Percentiles rank a stretch among this genome's conserved stretches.
Conservation (phyloP, 2,888 invertebrate genomes). For the Fragum fragum region DNA sequence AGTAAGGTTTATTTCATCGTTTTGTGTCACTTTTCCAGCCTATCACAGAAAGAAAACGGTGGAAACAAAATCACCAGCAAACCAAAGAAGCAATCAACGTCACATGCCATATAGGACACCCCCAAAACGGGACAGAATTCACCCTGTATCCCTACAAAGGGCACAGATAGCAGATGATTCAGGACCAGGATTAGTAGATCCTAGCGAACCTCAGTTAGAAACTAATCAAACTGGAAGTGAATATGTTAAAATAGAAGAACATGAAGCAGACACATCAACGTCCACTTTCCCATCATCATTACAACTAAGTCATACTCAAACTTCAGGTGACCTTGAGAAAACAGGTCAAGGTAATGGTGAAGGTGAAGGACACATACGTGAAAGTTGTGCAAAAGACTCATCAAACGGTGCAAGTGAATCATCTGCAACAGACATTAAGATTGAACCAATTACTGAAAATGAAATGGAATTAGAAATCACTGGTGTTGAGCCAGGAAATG, state of each 20-base stretch:
- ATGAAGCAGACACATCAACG: slow-evolving; percentile 7
- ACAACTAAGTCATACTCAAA: slow-evolving; percentile 53
- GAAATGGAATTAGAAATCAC: slow-evolving; percentile 64
- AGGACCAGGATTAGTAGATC: not conserved
- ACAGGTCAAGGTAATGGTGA: slow-evolving; percentile 21
- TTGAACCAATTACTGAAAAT: slow-evolving; percentile 64
- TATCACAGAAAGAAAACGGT: slow-evolving; percentile 48
- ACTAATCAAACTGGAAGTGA: not conserved
- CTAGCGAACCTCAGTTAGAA: not conserved
- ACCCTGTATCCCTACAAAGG: slow-evolving; percentile 44
- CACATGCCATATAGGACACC: slow-evolving; percentile 11
- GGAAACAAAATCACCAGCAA: slow-evolving; percentile 48
- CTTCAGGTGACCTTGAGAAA: slow-evolving; percentile 33
- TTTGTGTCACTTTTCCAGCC: slow-evolving; percentile 34
- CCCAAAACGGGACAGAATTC: slow-evolving; percentile 27
- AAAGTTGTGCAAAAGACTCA: slow-evolving; percentile 25
- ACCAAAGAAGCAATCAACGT: slow-evolving; percentile 42
- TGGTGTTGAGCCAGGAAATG: slow-evolving; percentile 57
- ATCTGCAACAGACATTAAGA: slow-evolving; percentile 52
- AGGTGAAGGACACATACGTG: slow-evolving; percentile 21
- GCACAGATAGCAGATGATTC: slow-evolving; percentile 13
- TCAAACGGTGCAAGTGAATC: slow-evolving; percentile 31
- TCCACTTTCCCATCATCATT: slow-evolving; percentile 45
- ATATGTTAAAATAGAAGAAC: slow-evolving; percentile 39
- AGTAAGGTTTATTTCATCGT: no score